These are phyloP conservation scores for Falco concolor DNA, from an alignment of 2,797 vertebrate species.

Conservation along the genomic window DNA sequence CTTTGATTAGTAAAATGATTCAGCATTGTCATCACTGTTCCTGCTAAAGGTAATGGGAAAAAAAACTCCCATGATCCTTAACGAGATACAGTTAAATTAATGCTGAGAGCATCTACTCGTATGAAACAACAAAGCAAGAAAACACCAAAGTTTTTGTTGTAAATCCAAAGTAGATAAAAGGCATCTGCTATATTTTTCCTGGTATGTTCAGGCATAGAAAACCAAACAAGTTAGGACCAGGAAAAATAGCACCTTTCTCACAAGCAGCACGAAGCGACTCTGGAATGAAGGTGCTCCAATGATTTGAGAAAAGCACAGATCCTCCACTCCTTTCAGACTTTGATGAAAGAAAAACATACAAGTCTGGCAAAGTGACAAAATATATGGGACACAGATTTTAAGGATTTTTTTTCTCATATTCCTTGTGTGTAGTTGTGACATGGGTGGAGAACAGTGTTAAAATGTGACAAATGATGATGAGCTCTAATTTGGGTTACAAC, in stretches of 20 bases:
- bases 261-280: accelerated
- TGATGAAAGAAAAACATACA: not conserved
- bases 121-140: not conserved
- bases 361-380: not conserved
- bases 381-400: not conserved
- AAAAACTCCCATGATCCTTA: not conserved
- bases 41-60: not conserved
- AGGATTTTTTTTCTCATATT: not conserved
- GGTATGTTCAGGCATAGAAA: not conserved
- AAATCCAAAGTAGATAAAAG: not conserved
- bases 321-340: not conserved
- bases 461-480: not conserved
- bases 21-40: not conserved
- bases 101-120: not conserved
- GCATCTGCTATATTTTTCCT: not conserved
- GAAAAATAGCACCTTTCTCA: not conserved
- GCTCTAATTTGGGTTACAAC: not conserved
- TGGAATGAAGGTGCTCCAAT: not conserved
- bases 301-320: not conserved
- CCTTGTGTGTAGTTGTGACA: not conserved
- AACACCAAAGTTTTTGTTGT: not conserved
- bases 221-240: not conserved
- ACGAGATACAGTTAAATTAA: not conserved
- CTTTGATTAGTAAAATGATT: not conserved
- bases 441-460: not conserved